Evolutionary conservation across 2,888 invertebrate genomes (phyloP), one percentile per base, ranked within the genome.

Genomic region (Atethmia centrago): DNA sequence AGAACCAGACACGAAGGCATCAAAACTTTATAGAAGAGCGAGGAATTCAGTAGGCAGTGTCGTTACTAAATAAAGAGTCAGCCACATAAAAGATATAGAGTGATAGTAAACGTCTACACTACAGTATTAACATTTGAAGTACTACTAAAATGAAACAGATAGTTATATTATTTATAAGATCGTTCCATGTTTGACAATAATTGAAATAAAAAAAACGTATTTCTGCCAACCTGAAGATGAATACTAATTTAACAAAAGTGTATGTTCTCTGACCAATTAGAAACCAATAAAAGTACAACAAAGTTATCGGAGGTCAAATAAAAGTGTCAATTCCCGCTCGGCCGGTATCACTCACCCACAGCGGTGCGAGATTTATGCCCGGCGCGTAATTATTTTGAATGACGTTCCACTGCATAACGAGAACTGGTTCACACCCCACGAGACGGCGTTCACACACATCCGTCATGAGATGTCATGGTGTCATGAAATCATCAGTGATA

Each of bases 311-410:
- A 68, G 70, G 51, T 74, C 28, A 69, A 83, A 77, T 75, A 85
- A 76, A 83, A 81, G 40, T 72, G 67, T 73, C 74, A 82, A 74
- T 71, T 59, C 21, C 36, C 19, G 62, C 21, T 47, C 25, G 21
- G 8, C 1, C 63, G 45, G 40, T 40, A 49, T 67, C 66, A 75
- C 81, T n/a, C n/a, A 67, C 81, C 84, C 77, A 83, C 85, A 65
- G 56, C 19, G 9, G 14, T 12, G 56, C n/a, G 64, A 77, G 79
- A 85, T 86, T 85, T 86, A 87, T 86, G 74, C 74, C 19, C 7
- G 7, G 16, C 67, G 59, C 63, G 65, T 82, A 81, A 82, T 80
- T n/a, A n/a, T n/a, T n/a, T n/a, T 76, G 55, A 31, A 36, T 67
- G 73, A 70, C 63, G 77, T 65, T 56, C 40, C 53, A 31, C 31